Conservation (phyloP, 2,797 vertebrate species). For the Spinus pinus region DNA sequence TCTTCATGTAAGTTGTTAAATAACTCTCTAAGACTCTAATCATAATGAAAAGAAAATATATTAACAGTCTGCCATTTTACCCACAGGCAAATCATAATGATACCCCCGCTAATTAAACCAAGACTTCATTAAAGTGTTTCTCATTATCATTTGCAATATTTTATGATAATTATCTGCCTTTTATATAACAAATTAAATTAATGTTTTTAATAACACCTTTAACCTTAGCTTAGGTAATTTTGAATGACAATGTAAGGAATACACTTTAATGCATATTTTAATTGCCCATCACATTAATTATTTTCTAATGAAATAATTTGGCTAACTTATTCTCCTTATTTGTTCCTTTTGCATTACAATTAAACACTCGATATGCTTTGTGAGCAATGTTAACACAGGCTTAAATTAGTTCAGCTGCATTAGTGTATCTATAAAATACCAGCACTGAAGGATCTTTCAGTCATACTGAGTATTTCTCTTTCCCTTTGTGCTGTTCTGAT, state of each 20-base stretch:
- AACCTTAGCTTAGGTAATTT: slow-evolving; percentile 67
- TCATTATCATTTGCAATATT: slow-evolving; percentile 69
- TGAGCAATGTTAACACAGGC: slow-evolving; percentile 48
- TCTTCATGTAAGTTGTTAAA: slow-evolving; percentile 65
- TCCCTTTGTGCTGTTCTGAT: neutral
- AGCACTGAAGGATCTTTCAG: neutral
- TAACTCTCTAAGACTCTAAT: slow-evolving; percentile 38
- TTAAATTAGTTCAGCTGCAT: slow-evolving; percentile 55
- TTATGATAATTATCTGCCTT: slow-evolving; percentile 73
- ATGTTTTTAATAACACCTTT: slow-evolving; percentile 76
- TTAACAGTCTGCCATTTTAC: slow-evolving; percentile 52
- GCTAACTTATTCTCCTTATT: slow-evolving; percentile 57
- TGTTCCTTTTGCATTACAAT: slow-evolving; percentile 51
- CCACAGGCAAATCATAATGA: slow-evolving; percentile 55
- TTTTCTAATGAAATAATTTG: slow-evolving; percentile 68
- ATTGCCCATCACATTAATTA: slow-evolving; percentile 74
- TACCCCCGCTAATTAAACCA: slow-evolving; percentile 53
- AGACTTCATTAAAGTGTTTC: slow-evolving; percentile 69
- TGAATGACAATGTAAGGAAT: slow-evolving; percentile 66
- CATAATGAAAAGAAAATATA: slow-evolving; percentile 66
- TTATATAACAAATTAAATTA: slow-evolving; percentile 74
- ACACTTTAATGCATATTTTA: slow-evolving; percentile 66
- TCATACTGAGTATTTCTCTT: neutral
- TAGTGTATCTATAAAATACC: neutral
- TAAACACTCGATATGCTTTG: slow-evolving; percentile 50